These are phyloP conservation scores for Leiothrix lutea DNA, from an alignment of 2,113 vertebrate genomes.

Conservation along the genomic window DNA sequence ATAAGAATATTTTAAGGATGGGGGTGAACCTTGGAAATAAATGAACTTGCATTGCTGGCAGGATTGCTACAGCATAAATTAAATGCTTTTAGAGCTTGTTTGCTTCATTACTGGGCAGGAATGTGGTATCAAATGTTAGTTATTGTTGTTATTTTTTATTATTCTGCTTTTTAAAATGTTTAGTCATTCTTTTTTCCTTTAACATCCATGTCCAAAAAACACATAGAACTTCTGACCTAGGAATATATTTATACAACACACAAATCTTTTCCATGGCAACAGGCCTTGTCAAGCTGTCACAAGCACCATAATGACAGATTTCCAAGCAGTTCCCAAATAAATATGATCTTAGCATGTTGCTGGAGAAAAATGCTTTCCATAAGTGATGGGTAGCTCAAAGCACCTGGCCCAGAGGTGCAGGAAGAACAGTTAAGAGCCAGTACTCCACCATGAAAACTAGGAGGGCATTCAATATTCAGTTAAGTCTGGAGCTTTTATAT, in stretches of 20 bases:
- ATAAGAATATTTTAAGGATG: conserved; percentile 63
- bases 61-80: background rate
- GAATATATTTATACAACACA: conserved; percentile 78
- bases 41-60: conserved; percentile 52
- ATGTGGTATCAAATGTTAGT: conserved; percentile 30
- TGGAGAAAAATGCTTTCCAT: conserved; percentile 1
- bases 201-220: conserved; percentile 70
- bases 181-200: conserved; percentile 66
- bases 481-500: background rate
- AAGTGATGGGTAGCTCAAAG: background rate
- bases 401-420: background rate
- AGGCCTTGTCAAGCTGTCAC: conserved; percentile 73
- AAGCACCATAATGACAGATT: conserved; percentile 63
- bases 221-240: conserved; percentile 71
- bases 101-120: conserved; percentile 4
- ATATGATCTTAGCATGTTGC: conserved; percentile 64
- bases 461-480: background rate
- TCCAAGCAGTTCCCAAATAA: conserved; percentile 70
- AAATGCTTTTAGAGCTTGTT: conserved; percentile 52
- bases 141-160: conserved; percentile 69
- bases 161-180: conserved; percentile 57
- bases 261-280: conserved; percentile 76
- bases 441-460: background rate
- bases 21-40: conserved; percentile 39
- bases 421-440: background rate